These are phyloP conservation scores for Agrotis segetum DNA, from an alignment of 2,888 invertebrate species.

Conservation along the genomic window DNA sequence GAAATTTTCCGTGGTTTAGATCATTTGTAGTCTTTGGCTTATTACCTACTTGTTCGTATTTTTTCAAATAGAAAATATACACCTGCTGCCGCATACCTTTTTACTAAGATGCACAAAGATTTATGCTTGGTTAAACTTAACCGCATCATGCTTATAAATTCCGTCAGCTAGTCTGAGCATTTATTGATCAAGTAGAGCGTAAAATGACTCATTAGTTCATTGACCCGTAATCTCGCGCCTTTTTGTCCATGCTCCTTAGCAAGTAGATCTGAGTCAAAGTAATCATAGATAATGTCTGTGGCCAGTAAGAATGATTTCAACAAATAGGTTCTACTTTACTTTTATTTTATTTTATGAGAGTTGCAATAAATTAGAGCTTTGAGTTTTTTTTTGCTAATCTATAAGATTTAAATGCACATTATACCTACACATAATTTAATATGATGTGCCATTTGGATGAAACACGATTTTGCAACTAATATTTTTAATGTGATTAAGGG, in stretches of 20 bases:
- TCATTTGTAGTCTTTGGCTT: too few relatives aligned
- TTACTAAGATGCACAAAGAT: slow-evolving; percentile 25
- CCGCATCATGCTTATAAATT: slow-evolving; percentile 41
- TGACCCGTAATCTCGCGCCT: slow-evolving; percentile 76
- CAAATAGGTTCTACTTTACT: not conserved
- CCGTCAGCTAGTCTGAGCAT: slow-evolving; percentile 50
- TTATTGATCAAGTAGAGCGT: slow-evolving; percentile 80
- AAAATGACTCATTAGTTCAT: slow-evolving; percentile 84
- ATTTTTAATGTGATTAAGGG: too few relatives aligned
- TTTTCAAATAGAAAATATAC: too few relatives aligned
- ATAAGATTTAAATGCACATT: too few relatives aligned
- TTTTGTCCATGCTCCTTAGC: slow-evolving; percentile 52
- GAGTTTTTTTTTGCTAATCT: too few relatives aligned
- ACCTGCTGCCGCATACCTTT: too few relatives aligned
- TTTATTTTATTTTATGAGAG: not conserved
- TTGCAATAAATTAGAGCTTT: not conserved
- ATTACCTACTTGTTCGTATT: too few relatives aligned
- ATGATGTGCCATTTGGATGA: not conserved
- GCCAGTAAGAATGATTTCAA: slow-evolving; percentile 1
- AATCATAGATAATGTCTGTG: slow-evolving; percentile 37
- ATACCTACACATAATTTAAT: not conserved
- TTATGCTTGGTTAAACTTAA: slow-evolving; percentile 46
- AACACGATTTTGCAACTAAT: not conserved
- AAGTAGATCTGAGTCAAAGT: slow-evolving; percentile 40
- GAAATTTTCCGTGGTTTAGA: not conserved